phyloP scores from a whole-genome alignment of 2,888 invertebrate genomes.

The Adela reaumurella region DNA sequence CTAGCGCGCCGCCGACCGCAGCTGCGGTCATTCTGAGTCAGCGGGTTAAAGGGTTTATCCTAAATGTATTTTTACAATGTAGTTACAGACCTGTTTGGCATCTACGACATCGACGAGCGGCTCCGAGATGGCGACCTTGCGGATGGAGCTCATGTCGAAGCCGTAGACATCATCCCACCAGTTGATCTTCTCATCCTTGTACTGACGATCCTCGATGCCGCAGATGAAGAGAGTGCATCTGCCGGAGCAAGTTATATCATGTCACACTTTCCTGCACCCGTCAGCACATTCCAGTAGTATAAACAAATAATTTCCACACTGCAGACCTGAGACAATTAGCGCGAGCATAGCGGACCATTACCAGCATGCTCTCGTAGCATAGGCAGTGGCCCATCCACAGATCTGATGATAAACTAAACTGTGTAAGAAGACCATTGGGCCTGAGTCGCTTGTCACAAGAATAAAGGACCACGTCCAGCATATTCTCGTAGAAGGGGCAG shows the following conservation, averaged over 20 bases:
- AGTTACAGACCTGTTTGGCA: slow-evolving; percentile 73
- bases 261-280: no score
- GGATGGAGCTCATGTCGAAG: slow-evolving; percentile 98
- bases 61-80: neutral
- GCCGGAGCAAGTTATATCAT: slow-evolving; percentile 4
- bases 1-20: no score
- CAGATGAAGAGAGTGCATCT: slow-evolving; percentile 92
- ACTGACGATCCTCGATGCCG: slow-evolving; percentile 94
- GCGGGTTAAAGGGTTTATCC: no score
- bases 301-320: no score
- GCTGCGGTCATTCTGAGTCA: no score
- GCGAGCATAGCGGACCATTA: no score
- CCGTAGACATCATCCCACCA: slow-evolving; percentile 99
- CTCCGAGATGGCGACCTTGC: slow-evolving; percentile 96
- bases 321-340: no score
- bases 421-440: slow-evolving; percentile 87
- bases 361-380: no score
- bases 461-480: slow-evolving; percentile 97
- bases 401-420: no score
- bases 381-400: no score
- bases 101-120: slow-evolving; percentile 99
- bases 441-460: slow-evolving; percentile 98
- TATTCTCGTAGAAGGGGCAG: slow-evolving; percentile 96
- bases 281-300: no score
- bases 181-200: slow-evolving; percentile 99